Evolutionary conservation across 2,888 invertebrate genomes (phyloP).

Genomic region (Sarcophaga caerulescens): DNA sequence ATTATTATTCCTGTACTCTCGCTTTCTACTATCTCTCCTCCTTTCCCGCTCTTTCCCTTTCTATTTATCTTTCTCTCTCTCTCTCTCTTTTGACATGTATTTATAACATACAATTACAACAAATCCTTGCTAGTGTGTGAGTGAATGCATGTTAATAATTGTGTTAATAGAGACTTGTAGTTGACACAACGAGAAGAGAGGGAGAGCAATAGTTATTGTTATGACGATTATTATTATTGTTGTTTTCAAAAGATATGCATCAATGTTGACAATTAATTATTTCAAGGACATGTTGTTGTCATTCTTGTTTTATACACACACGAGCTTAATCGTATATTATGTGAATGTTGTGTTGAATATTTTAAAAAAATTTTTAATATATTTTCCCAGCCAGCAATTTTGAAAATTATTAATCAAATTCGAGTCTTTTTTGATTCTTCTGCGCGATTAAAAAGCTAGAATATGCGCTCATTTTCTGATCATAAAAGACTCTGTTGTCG

Average conservation of each 20-base stretch:
- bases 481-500: too few species aligned
- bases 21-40: too few species aligned
- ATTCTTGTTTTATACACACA: not conserved
- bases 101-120: not conserved
- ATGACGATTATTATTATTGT: conserved; percentile 12
- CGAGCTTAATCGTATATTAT: not conserved
- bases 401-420: too few species aligned
- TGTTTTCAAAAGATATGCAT: conserved; percentile 49
- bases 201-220: conserved; percentile 39
- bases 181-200: not conserved
- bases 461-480: too few species aligned
- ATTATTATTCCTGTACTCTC: not conserved
- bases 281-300: conserved; percentile 61
- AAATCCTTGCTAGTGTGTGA: not conserved
- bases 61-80: not conserved
- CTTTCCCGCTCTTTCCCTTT: not conserved
- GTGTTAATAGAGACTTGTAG: conserved; percentile 47
- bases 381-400: too few species aligned
- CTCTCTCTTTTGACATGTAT: not conserved
- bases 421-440: too few species aligned
- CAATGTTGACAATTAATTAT: conserved; percentile 66
- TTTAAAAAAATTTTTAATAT: too few species aligned
- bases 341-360: not conserved
- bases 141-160: conserved; percentile 20
- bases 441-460: too few species aligned